Conservation (phyloP, 2,113 vertebrate genomes). For the Sakesphorus luctuosus region DNA sequence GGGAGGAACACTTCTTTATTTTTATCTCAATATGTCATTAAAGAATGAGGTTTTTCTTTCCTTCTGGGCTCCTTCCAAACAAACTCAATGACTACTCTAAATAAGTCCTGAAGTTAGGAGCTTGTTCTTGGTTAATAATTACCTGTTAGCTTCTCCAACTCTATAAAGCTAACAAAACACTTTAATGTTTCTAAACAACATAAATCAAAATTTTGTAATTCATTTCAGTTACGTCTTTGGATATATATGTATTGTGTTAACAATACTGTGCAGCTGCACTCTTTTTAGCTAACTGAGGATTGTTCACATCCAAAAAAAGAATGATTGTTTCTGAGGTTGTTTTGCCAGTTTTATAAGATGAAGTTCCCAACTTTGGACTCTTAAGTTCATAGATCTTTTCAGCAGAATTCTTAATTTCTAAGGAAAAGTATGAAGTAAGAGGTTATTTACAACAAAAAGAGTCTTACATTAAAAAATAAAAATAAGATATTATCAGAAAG, state of each 20-base stretch:
- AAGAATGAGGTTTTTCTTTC: not conserved
- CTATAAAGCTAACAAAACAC: not conserved
- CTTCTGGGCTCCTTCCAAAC: not conserved
- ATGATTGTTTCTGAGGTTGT: not conserved
- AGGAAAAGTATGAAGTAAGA: not conserved
- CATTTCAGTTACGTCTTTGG: not conserved
- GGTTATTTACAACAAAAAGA: not conserved
- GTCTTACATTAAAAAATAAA: not conserved
- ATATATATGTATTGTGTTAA: not conserved
- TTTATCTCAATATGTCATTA: not conserved
- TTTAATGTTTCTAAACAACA: not conserved
- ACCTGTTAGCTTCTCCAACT: not conserved
- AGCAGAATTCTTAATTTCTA: not conserved
- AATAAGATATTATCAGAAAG: not conserved
- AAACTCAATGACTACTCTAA: not conserved
- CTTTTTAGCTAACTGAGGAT: not conserved
- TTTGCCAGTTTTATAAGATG: not conserved
- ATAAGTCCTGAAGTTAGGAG: not conserved
- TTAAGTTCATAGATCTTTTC: not conserved
- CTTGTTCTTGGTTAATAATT: not conserved
- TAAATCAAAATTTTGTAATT: not conserved
- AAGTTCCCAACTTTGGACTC: not conserved
- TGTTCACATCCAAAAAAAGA: not conserved
- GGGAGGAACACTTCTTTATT: not conserved
- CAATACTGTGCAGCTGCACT: not conserved